A percentile compares a stretch with the other conserved stretches of the same genome.
These are phyloP conservation scores for Philopedon plagiatum DNA, from an alignment of 2,888 invertebrate species.

Conservation along the genomic window DNA sequence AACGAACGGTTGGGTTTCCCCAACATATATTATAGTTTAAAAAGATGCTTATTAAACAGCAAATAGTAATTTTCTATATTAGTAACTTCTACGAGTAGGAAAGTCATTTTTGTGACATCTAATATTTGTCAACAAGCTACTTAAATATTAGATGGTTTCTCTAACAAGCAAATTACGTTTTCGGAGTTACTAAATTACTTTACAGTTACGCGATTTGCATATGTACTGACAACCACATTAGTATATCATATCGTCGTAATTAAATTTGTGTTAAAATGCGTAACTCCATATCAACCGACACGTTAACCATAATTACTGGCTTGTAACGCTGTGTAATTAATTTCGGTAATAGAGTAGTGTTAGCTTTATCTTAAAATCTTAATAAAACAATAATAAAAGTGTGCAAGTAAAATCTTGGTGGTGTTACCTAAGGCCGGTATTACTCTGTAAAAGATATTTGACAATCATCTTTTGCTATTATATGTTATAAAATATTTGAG, in stretches of 20 bases:
- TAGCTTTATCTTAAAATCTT: conserved; percentile 2
- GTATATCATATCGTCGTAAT: conserved; percentile 19
- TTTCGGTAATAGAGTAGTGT: not conserved
- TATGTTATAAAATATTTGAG: too few species aligned
- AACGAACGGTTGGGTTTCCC: too few species aligned
- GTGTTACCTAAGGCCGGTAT: too few species aligned
- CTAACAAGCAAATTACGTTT: not conserved
- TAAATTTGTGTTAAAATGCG: conserved; percentile 20
- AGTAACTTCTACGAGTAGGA: too few species aligned
- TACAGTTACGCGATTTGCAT: conserved; percentile 4
- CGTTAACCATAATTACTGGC: conserved; percentile 12
- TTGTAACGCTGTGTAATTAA: conserved; percentile 6
- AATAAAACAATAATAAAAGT: not conserved
- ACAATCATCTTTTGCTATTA: too few species aligned
- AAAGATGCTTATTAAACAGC: too few species aligned
- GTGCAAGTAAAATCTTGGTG: too few species aligned
- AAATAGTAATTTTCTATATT: too few species aligned
- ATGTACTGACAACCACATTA: conserved; percentile 19
- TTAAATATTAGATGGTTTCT: not conserved
- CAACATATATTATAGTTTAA: too few species aligned
- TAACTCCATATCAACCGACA: conserved; percentile 13
- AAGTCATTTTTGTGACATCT: too few species aligned
- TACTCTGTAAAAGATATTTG: too few species aligned
- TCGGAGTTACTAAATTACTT: conserved; percentile 2
- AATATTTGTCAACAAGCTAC: not conserved